Base-by-base conservation (phyloP, 64 coral and sea anemone species). In the Montipora foliosa region DNA sequence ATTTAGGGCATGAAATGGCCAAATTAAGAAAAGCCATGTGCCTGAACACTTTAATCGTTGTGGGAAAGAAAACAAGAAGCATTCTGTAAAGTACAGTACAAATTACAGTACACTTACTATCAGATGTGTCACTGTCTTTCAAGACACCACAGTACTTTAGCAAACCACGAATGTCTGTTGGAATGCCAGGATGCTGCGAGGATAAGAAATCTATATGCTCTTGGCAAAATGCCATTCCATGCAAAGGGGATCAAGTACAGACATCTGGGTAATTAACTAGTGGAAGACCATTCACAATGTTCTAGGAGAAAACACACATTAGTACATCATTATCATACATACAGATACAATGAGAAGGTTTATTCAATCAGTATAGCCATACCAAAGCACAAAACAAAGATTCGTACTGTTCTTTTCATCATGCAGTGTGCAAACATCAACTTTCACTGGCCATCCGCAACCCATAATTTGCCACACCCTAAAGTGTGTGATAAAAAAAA, bases 401-500 rank as follows among this genome's bases (percentile, higher is more conserved):
- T 29, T 29, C 29, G 1, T 29, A 29, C 29, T 29, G 29, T 29
- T 57, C 79, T 92, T 37, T 92, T 16, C 67, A 75, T 75, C 79
- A 92, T 84, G 21, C 90, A 92, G 44, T 92, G 90, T 22, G 90
- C 2, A 76, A 84, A 92, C 79, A 83, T 84, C 4, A 92, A 49
- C 15, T 84, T 92, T 79, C 90, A 92, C 51, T 75, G 67, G 10
- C 90, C 90, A 92, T 92, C 90, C 6, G 8, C 68, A 11, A 92
- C 90, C 90, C 90, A 74, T 25, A 92, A 52, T 61, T 37, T 92
- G 9, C 90, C 90, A 84, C 29, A 92, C 4, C 90, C 90, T 92
- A 44, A 4, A 37, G 29, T 37, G 29, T 29, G 1, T 37, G 29
- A 55, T 55, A 55, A 55, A 55, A 5, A 55, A 5, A 55, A 55